phyloP scores from a whole-genome alignment of 2,113 vertebrate genomes.

The Ameiurus melas region DNA sequence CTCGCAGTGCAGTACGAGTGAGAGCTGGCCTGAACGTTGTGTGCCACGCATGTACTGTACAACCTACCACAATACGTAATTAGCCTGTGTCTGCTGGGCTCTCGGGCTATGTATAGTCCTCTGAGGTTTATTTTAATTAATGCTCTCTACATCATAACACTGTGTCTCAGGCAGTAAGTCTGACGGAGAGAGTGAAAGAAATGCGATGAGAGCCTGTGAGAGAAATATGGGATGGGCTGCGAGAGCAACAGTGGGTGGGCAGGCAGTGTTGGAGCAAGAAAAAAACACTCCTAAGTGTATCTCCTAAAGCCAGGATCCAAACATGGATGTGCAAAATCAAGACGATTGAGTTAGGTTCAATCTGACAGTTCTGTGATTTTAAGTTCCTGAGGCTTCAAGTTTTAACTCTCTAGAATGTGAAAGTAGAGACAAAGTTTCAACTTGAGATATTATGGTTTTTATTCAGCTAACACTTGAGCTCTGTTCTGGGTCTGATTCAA shows the following conservation, averaged over 20 bases:
- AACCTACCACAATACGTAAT: constrained; percentile 39
- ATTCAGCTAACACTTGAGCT: not conserved
- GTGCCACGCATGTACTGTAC: constrained; percentile 38
- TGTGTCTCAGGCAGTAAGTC: constrained; percentile 16
- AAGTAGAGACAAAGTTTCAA: not conserved
- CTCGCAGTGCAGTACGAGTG: not conserved
- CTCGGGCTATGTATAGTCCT: constrained; percentile 49
- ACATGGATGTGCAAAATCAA: not conserved
- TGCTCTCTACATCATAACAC: constrained; percentile 28
- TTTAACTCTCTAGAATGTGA: not conserved
- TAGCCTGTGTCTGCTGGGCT: constrained; percentile 39
- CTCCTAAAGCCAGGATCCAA: not conserved
- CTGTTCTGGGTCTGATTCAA: not conserved
- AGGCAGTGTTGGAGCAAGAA: not conserved
- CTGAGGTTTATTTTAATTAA: constrained; percentile 42
- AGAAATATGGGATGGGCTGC: constrained; percentile 19
- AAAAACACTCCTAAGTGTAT: not conserved
- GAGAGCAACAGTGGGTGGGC: constrained; percentile 8
- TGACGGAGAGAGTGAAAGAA: constrained; percentile 8
- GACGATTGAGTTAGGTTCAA: not conserved
- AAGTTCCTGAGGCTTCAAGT: too few species aligned
- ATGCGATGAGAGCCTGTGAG: not conserved
- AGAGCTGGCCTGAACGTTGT: constrained; percentile 19
- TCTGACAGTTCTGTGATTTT: not conserved
- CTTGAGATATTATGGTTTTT: not conserved